These are phyloP conservation scores for Acleris holmiana DNA, from an alignment of 2,888 invertebrate genomes.

Conservation along the genomic window DNA sequence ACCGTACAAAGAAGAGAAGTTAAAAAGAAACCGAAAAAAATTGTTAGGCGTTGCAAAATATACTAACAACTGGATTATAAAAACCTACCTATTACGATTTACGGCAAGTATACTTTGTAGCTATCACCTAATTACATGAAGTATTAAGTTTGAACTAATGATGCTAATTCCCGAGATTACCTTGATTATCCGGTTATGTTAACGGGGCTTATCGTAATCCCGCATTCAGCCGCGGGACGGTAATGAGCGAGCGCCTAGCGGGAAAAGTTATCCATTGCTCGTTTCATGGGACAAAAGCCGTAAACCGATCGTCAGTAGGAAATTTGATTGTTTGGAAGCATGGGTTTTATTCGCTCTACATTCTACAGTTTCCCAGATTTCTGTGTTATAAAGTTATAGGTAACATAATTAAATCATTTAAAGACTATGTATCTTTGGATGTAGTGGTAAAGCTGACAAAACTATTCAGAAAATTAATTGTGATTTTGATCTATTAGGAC, in stretches of 20 bases:
- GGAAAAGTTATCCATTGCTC: conserved; percentile 20
- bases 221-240: conserved; percentile 26
- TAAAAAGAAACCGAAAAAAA: too few species aligned
- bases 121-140: neutral
- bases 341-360: neutral
- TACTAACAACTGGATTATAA: too few species aligned
- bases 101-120: neutral
- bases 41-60: too few species aligned
- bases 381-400: too few species aligned
- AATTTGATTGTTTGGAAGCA: neutral
- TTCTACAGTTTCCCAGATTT: too few species aligned
- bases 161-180: conserved; percentile 36
- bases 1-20: too few species aligned
- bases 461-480: too few species aligned
- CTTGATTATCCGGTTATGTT: conserved; percentile 41
- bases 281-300: conserved; percentile 22
- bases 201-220: conserved; percentile 44
- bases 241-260: conserved; percentile 16
- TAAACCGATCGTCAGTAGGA: neutral
- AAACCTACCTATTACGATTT: too few species aligned
- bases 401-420: too few species aligned
- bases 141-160: conserved; percentile 5
- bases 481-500: too few species aligned
- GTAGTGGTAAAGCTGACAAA: too few species aligned
- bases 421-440: too few species aligned